Evolutionary conservation across 2,888 invertebrate species (phyloP).

Genomic region (Lagria hirta): DNA sequence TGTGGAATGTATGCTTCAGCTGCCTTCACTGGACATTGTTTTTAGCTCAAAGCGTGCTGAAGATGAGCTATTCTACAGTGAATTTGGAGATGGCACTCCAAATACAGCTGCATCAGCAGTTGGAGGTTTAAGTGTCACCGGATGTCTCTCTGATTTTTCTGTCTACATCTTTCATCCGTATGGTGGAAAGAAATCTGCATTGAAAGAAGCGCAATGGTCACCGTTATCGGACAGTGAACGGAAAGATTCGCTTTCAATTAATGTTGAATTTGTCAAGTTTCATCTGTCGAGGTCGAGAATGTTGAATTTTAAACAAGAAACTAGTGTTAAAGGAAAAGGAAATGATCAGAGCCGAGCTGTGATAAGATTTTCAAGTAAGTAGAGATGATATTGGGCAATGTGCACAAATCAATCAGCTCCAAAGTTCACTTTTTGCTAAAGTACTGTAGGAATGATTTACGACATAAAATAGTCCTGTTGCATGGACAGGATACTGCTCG

Average conservation of each 20-base stretch:
- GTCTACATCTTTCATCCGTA: conserved; percentile 99
- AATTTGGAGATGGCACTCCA: conserved; percentile 55
- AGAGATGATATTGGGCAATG: no score
- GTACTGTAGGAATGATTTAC: no score
- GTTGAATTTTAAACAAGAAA: conserved; percentile 72
- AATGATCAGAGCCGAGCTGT: conserved; percentile 78
- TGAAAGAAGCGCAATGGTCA: conserved; percentile 82
- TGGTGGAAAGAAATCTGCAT: conserved; percentile 83
- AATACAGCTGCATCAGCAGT: conserved; percentile 67
- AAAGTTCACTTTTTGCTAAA: no score
- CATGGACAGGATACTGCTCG: no score
- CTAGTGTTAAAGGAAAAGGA: conserved; percentile 50
- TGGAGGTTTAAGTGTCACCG: conserved; percentile 91
- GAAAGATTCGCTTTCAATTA: conserved; percentile 93
- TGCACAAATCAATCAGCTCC: no score
- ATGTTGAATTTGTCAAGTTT: conserved; percentile 96
- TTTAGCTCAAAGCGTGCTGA: conserved; percentile 91
- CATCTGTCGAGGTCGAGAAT: conserved; percentile 90
- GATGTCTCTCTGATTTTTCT: conserved; percentile 94
- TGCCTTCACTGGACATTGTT: conserved; percentile 96
- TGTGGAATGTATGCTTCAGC: conserved; percentile 92
- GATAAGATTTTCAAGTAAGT: conserved; percentile 86
- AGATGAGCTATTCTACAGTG: conserved; percentile 64
- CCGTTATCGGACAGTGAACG: conserved; percentile 85
- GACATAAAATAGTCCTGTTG: no score